phyloP scores from a whole-genome alignment of 2,113 vertebrate species.

The Pelodiscus sinensis region DNA sequence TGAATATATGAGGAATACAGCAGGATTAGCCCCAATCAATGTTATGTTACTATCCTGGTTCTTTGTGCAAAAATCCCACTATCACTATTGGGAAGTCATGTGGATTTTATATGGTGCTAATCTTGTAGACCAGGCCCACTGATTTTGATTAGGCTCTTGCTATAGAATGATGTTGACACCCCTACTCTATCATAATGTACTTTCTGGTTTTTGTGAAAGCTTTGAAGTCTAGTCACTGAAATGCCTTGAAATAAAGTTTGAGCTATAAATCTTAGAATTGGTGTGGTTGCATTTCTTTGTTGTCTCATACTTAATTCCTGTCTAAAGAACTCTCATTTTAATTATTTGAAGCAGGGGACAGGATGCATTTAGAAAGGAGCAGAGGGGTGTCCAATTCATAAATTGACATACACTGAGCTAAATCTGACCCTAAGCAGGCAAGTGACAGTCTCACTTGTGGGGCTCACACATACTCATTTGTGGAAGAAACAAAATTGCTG shows the following conservation, averaged over 20 bases:
- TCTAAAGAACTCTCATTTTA: background rate
- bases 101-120: accelerated
- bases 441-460: background rate
- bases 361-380: background rate
- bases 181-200: background rate
- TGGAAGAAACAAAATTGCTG: background rate
- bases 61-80: accelerated
- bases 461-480: background rate
- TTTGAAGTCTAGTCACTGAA: constrained; percentile 14
- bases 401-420: background rate
- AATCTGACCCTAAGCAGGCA: background rate
- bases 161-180: accelerated
- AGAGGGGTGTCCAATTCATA: background rate
- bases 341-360: background rate
- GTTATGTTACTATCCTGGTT: accelerated
- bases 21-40: accelerated
- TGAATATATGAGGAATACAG: accelerated
- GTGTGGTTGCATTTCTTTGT: background rate
- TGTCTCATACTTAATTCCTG: background rate
- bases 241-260: constrained; percentile 61
- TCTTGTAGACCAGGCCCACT: background rate
- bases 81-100: accelerated
- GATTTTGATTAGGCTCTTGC: accelerated
- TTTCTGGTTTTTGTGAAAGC: background rate
- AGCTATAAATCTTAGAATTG: background rate